Evolutionary conservation across 2,888 invertebrate genomes (phyloP).

Genomic region (Brachylomia viminalis): DNA sequence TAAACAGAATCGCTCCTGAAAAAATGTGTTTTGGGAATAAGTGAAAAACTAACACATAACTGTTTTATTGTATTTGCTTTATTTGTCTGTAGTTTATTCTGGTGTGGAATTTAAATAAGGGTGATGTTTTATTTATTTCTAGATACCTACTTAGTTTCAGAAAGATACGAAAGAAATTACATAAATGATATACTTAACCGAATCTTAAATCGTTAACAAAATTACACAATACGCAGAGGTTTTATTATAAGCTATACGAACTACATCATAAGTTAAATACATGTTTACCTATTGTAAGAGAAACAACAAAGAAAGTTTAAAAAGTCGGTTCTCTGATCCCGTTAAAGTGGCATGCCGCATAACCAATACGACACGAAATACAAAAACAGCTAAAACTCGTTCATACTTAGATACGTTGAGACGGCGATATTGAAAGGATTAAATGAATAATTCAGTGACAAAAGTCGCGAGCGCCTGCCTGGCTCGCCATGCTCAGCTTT

Average conservation of each 20-base stretch:
- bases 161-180: not conserved
- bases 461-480: conserved; percentile 80
- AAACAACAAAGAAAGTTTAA: conserved; percentile 34
- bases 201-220: not conserved
- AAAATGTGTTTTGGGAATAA: conserved; percentile 56
- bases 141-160: not conserved
- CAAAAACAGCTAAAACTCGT: conserved; percentile 73
- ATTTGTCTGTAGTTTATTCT: conserved; percentile 36
- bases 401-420: conserved; percentile 74
- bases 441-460: conserved; percentile 85
- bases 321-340: conserved; percentile 57
- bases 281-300: not conserved
- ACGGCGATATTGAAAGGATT: conserved; percentile 85
- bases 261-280: conserved; percentile 5
- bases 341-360: conserved; percentile 57
- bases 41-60: conserved; percentile 48
- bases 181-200: too few species aligned
- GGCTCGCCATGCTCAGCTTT: conserved; percentile 78
- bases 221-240: not conserved
- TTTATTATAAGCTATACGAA: not conserved
- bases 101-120: conserved; percentile 44
- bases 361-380: conserved; percentile 74
- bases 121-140: conserved; percentile 16
- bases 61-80: conserved; percentile 42
- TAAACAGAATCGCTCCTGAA: conserved; percentile 52